A percentile compares a stretch with the other conserved stretches of the same genome.
Conservation (phyloP, 2,888 invertebrate species). For the Uloborus plumipes region DNA sequence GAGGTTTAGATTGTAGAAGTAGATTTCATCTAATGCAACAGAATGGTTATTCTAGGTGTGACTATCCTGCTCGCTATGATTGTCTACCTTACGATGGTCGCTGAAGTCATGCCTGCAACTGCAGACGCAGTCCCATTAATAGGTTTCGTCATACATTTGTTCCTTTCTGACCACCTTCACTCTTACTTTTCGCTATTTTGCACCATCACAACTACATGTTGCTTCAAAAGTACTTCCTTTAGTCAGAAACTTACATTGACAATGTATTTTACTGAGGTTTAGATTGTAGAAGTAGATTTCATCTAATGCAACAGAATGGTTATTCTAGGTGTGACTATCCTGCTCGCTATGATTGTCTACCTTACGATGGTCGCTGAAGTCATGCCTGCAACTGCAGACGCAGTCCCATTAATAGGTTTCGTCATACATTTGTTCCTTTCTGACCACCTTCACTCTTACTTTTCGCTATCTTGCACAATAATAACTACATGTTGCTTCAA, state of each 20-base stretch:
- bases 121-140: slow-evolving; percentile 99
- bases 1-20: too few species aligned
- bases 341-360: slow-evolving; percentile 88
- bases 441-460: not conserved
- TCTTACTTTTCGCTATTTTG: not conserved
- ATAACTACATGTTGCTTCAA: not conserved
- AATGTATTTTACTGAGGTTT: too few species aligned
- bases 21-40: too few species aligned
- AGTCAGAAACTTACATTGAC: too few species aligned
- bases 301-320: not conserved
- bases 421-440: not conserved
- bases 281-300: too few species aligned
- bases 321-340: slow-evolving; percentile 93
- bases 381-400: slow-evolving; percentile 90
- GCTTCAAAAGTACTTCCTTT: not conserved
- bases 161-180: not conserved
- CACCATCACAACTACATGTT: not conserved
- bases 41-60: slow-evolving; percentile 82
- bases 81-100: slow-evolving; percentile 65
- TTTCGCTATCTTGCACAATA: not conserved
- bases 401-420: slow-evolving; percentile 96
- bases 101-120: slow-evolving; percentile 77
- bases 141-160: slow-evolving; percentile 76
- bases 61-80: slow-evolving; percentile 97
- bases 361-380: slow-evolving; percentile 65